Evolutionary conservation across 2,888 invertebrate genomes (phyloP), one percentile per base, ranked within the genome.

Genomic region (Drosophila dives): DNA sequence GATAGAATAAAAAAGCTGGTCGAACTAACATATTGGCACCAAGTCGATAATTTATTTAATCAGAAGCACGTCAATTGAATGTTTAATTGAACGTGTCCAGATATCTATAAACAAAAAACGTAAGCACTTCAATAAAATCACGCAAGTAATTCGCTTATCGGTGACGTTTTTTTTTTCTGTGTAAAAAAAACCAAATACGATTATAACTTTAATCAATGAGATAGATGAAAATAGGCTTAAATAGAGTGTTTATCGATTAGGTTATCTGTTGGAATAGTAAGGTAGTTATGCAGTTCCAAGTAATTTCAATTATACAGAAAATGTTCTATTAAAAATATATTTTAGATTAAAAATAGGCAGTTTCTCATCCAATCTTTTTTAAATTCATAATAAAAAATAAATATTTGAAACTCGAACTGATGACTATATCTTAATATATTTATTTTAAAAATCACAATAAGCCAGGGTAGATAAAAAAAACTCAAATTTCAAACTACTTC

Each of bases 1-100:
- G 40, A 61, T 29, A 64, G 55, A 65, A 60, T 23, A 15, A 64
- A 64, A 77, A 64, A 64, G 53, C 54, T 38, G 70, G 51, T 62
- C 33, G 50, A 33, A 61, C 48, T 26, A 23, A 58, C 6, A 59
- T 61, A 73, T 76, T 81, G 70, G 59, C 82, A 76, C 68, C 77
- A 68, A 81, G 70, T 68, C 69, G 80, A 70, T 80, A 79, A 80
- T 80, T 81, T 68, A 63, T 73, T 79, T 71, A 64, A 64, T 60
- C 60, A 48, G 40, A 12, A 60, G 36, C 59, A 58, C 33, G 48
- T 56, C 48, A 76, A 76, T 76, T 58, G 70, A 62, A 60, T 51
- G 42, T 60, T 65, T 45, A 70, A 70, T 65, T 71, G 70, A 74
- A 61, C 75, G 58, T 74, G 64, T 29, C 63, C 50, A 70, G 48